A percentile compares a stretch with the other conserved stretches of the same genome.
These are phyloP conservation scores for Isaurus tuberculatus DNA, from an alignment of 92 coral and sea anemone species.

Conservation along the genomic window DNA sequence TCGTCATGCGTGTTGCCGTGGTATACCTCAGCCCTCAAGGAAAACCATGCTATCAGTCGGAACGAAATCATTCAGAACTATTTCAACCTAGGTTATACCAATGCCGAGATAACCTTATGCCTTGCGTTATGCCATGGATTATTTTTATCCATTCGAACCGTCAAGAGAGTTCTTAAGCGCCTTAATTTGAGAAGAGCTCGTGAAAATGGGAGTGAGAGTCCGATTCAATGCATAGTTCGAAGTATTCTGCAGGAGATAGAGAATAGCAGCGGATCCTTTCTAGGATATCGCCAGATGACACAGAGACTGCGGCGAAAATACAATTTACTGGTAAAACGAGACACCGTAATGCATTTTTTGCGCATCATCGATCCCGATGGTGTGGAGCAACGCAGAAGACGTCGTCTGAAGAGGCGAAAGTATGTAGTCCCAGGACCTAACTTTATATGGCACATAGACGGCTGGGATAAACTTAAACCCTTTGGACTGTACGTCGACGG, in stretches of 20 bases:
- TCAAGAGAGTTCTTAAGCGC: slow-evolving; percentile 47
- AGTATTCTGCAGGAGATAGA: slow-evolving; percentile 51
- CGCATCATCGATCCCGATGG: slow-evolving; percentile 66
- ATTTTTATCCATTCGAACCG: slow-evolving; percentile 42
- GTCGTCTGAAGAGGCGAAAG: slow-evolving; percentile 22
- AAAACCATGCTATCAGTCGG: slow-evolving; percentile 20
- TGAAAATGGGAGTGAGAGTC: slow-evolving; percentile 51
- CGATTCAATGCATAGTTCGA: slow-evolving; percentile 42
- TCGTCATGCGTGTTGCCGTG: background rate
- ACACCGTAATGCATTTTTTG: slow-evolving; percentile 50
- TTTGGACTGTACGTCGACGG: slow-evolving; percentile 51
- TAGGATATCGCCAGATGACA: slow-evolving; percentile 62
- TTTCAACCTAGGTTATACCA: slow-evolving; percentile 45
- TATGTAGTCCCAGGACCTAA: slow-evolving; percentile 53
- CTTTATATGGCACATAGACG: slow-evolving; percentile 54
- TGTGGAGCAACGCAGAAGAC: slow-evolving; percentile 49
- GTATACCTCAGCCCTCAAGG: slow-evolving; percentile 1
- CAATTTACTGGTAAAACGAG: slow-evolving; percentile 46
- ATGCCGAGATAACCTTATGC: slow-evolving; percentile 40
- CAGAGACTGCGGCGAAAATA: slow-evolving; percentile 48
- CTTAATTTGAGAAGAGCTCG: slow-evolving; percentile 34
- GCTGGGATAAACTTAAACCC: slow-evolving; percentile 55
- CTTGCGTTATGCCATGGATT: slow-evolving; percentile 49
- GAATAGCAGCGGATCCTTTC: slow-evolving; percentile 45
- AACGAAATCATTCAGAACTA: slow-evolving; percentile 23